Evolutionary conservation across 2,113 vertebrate species (phyloP).

Genomic region (Smithornis capensis): DNA sequence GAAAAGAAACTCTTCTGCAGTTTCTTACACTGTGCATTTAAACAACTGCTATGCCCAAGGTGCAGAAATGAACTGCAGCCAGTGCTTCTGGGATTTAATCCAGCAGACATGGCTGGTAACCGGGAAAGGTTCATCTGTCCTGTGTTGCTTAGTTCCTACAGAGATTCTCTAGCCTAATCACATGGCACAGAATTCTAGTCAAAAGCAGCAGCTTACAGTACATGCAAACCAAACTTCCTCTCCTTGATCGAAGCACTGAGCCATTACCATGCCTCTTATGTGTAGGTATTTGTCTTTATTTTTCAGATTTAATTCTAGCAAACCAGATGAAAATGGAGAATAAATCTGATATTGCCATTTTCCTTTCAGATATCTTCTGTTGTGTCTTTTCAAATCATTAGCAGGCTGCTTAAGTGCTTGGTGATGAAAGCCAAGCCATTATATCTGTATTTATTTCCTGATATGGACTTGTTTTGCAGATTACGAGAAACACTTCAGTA

Average conservation of each 20-base stretch:
- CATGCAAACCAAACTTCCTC: background rate
- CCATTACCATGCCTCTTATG: rapidly evolving
- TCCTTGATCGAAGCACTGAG: background rate
- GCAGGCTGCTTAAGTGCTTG: background rate
- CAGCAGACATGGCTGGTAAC: background rate
- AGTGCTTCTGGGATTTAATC: background rate
- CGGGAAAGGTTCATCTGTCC: rapidly evolving
- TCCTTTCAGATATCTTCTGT: background rate
- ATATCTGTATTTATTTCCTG: background rate
- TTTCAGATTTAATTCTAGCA: background rate
- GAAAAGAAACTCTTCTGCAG: background rate
- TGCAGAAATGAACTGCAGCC: background rate
- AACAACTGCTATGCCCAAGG: background rate
- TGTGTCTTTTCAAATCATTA: background rate
- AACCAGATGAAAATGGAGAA: background rate
- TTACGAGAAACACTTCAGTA: background rate
- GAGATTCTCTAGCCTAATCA: background rate
- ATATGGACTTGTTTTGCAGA: background rate
- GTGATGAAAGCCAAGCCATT: background rate
- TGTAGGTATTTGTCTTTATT: background rate
- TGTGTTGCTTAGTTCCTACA: background rate
- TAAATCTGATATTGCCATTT: background rate
- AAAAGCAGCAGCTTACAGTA: background rate
- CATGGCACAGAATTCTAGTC: rapidly evolving
- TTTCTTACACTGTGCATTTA: background rate